phyloP scores from a whole-genome alignment of 92 coral and sea anemone species.

The Plumapathes pennacea region DNA sequence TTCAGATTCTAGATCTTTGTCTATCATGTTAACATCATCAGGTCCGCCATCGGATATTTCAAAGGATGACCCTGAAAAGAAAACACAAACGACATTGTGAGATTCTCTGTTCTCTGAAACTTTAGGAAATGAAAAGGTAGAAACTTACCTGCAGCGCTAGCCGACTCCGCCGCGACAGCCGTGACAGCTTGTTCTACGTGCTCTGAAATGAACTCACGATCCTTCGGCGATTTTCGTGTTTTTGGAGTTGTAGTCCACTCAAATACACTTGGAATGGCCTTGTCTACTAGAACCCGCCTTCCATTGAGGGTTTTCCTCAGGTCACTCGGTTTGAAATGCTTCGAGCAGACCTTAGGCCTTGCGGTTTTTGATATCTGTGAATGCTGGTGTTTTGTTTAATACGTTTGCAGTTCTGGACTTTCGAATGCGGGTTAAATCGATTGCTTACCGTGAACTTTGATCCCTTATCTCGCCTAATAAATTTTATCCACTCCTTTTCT shows the following conservation, averaged over 20 bases:
- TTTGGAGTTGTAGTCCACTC: not conserved
- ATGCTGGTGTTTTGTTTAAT: not conserved
- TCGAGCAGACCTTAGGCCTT: conserved; percentile 10
- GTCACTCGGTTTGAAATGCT: conserved; percentile 16
- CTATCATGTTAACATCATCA: conserved; percentile 3
- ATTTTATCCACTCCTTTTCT: conserved; percentile 8
- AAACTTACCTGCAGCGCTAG: not conserved
- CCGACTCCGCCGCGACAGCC: not conserved
- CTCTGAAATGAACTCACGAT: not conserved
- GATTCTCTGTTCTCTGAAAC: not conserved
- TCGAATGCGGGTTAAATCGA: not conserved
- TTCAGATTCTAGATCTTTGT: conserved; percentile 7
- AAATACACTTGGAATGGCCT: not conserved
- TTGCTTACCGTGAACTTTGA: conserved; percentile 7
- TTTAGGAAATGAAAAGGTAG: not conserved
- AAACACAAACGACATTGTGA: too few relatives aligned
- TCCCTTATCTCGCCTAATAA: conserved; percentile 3
- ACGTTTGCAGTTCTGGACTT: conserved; percentile 1
- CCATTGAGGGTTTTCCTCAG: conserved; percentile 8
- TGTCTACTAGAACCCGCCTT: not conserved
- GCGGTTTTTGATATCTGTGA: conserved; percentile 2
- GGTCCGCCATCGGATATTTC: too few relatives aligned
- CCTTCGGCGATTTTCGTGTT: not conserved
- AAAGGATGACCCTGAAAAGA: too few relatives aligned
- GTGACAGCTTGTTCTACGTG: too few relatives aligned